Evolutionary conservation across 35 echinoderm and acorn worm genomes (phyloP).

Genomic region (Hemicentrotus pulcherrimus): DNA sequence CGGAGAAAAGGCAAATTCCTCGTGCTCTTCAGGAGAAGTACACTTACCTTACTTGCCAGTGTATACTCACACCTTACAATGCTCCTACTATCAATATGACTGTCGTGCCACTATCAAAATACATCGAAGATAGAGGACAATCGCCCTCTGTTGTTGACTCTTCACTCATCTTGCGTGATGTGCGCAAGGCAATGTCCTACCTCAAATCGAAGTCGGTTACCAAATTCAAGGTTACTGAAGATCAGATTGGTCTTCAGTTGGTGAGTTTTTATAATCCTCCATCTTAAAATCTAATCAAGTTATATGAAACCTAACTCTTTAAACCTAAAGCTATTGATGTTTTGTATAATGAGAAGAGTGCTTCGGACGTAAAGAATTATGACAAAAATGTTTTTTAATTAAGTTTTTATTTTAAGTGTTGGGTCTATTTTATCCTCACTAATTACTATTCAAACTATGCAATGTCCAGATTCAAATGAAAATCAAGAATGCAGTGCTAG

Average conservation of each 20-base stretch:
- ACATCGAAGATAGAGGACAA: slow-evolving; percentile 33
- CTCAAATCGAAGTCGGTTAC: not conserved
- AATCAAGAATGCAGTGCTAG: too few species aligned
- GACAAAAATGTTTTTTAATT: too few species aligned
- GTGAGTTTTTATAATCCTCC: not conserved
- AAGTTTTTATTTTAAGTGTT: too few species aligned
- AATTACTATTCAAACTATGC: too few species aligned
- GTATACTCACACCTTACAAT: slow-evolving; percentile 30
- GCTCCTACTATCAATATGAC: too few species aligned
- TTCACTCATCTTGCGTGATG: slow-evolving; percentile 27
- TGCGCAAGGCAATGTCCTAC: not conserved
- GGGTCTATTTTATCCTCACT: too few species aligned
- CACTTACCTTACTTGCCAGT: not conserved
- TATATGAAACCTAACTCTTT: not conserved
- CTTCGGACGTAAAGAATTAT: not conserved
- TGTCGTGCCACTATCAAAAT: slow-evolving; percentile 13
- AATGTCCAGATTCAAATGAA: too few species aligned
- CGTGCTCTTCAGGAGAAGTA: not conserved
- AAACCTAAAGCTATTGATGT: not conserved
- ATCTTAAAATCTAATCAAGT: not conserved
- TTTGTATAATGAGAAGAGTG: not conserved
- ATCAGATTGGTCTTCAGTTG: slow-evolving; percentile 16
- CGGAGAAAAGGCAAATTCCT: not conserved
- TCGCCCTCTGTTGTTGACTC: slow-evolving; percentile 35
- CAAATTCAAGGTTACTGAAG: not conserved